Base-by-base conservation (phyloP, 2,888 invertebrate genomes). In the Meiosimyza decipiens region DNA sequence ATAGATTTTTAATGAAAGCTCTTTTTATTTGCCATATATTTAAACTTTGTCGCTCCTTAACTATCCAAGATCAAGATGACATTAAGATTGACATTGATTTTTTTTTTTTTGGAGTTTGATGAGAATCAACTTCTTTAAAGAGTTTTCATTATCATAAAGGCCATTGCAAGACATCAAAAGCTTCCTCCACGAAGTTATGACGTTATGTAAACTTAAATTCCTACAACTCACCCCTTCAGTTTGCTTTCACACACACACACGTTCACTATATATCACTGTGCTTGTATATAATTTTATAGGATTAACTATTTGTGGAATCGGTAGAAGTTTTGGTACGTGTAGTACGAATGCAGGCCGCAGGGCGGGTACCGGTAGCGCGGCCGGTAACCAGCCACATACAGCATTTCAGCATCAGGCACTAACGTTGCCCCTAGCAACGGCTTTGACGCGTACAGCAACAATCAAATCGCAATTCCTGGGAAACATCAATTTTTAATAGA, bases 301-400 rank as follows among this genome's bases (percentile, higher is more conserved):
- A 80, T 82, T 87, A 79, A 84, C 87, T 78, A 85, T 87, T 82
- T 87, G 85, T 84, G 87, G 87, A 82, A 86, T 87, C 83, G 86
- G 86, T 85, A 86, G 87, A 85, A 85, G 83, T 84, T 85, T 85
- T 80, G 83, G 84, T 82, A 81, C 86, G 75, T 85, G 85, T 83
- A 83, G 84, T 83, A 81, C 82, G 77, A 84, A 82, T 76, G 80
- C 82, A 76, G 83, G 81, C 79, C 82, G 85, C 77, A 83, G 83
- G 79, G 79, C 77, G 78, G 80, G 78, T 72, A 79, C 77, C 75
- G 82, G 81, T 79, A 79, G 78, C 73, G 77, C 79, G 77, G 80
- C 75, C 78, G 79, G 78, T 73, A 78, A 80, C 72, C 85, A 84
- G 77, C 78, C 82, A 75, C 79, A 83, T 78, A 72, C 84, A 78